Evolutionary conservation across 37 sponge, comb jelly and placozoan genomes (phyloP), one percentile per base, ranked within the genome.

Genomic region (Beroe ovata): DNA sequence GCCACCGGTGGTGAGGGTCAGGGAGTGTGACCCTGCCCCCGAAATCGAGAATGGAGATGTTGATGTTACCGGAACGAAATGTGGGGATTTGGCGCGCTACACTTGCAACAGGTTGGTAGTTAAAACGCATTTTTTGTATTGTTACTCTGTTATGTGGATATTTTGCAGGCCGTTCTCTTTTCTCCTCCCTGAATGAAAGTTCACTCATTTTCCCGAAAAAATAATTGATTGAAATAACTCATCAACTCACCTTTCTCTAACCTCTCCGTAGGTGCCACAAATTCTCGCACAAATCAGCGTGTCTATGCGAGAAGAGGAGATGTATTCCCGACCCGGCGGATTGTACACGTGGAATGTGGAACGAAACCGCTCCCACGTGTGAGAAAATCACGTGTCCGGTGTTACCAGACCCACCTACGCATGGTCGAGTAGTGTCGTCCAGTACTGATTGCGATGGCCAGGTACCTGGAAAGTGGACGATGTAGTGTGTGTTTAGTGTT

Each of bases 381-480:
- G 84, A 77, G 47, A 38, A 23, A 54, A 77, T 77, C 23, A 77
- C 84, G 23, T 77, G 84, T 42, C 84, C 41, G n/a, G 84, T 8
- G 8, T 25, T 40, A 39, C 22, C 84, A 8, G n/a, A 18, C 8
- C 47, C 84, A 4, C 84, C 54, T 14, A 25, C 84, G 39, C n/a
- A 77, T 54, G 84, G 47, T 0, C 0, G n/a, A 32, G 23, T 77
- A 4, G 47, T 77, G 6, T 22, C 39, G 6, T 6, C n/a, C 20
- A 29, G 41, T 23, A 36, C 16, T 23, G 41, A 42, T 20, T 77
- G 84, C 47, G 84, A 77, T 4, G 84, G 84, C 11, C n/a, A n/a
- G n/a, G n/a, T n/a, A n/a, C n/a, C n/a, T n/a, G n/a, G n/a, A n/a
- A n/a, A n/a, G n/a, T n/a, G n/a, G n/a, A n/a, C n/a, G n/a, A n/a